Base-by-base conservation (phyloP, 1,140 invertebrate genomes). In the Cataglyphis hispanica region DNA sequence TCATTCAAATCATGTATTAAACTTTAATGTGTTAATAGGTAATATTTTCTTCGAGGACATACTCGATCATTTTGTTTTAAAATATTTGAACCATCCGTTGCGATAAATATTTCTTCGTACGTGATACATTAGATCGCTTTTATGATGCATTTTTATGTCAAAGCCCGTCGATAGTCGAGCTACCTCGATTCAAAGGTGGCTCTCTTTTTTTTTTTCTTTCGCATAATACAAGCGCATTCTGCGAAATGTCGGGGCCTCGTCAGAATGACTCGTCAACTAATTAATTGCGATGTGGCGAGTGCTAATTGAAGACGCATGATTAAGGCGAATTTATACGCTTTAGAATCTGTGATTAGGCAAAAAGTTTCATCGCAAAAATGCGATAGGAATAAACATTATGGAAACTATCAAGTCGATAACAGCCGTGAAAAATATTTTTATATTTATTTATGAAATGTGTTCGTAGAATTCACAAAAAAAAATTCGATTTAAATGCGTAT, bases 101-200 rank as follows among this genome's bases (percentile, higher is more conserved):
- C 43, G 43, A 60, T 61, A 63, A 34, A 6, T 46, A 43, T 50
- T 76, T 86, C 31, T 31, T 27, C 10, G 13, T 50, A 27, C 50
- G 77, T 31, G 78, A 67, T 34, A 31, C 69, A 53, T 31, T 66
- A 77, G 84, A 74, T 43, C 7, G 72, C 43, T 84, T 87, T 87
- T 84, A 88, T 72, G 86, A 87, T 34, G 37, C 50, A 53, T 67
- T 85, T 89, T 89, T 80, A 80, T 61, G 53, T 40, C 19, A 27
- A 19, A 13, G 34, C 58, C 50, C 46, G 19, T 50, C 75, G 75
- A 90, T 90, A 90, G 89, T 89, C 61, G 46, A 16, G 43, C 75
- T 76, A 87, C 81, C 69, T 87, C 46, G 80, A 89, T 90, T 87
- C 69, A 89, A 77, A 75, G 27, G n/a, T 25, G 50, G 37, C 27